Conservation (phyloP, 2,888 invertebrate genomes). For the Leptinotarsa peninsularis region DNA sequence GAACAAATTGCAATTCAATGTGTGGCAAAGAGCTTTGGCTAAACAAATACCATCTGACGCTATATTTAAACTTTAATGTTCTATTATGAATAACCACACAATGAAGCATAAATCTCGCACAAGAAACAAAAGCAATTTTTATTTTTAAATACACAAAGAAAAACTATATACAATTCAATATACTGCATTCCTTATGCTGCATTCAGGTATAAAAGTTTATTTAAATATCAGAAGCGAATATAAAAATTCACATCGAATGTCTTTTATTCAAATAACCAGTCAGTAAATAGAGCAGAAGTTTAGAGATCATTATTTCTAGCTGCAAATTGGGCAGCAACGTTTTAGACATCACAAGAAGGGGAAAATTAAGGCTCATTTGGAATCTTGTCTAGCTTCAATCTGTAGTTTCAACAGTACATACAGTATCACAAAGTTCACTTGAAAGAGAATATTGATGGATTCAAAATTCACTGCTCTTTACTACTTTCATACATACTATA, state of each 20-base stretch:
- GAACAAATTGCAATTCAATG: constrained; percentile 6
- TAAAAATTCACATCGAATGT: not conserved
- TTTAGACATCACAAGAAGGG: not conserved
- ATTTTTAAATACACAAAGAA: not conserved
- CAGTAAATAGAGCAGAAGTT: constrained; percentile 6
- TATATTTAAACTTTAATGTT: constrained; percentile 1
- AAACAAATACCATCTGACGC: constrained; percentile 1
- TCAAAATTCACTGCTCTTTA: not conserved
- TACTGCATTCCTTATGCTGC: not conserved
- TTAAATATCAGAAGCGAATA: not conserved
- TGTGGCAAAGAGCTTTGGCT: constrained; percentile 14
- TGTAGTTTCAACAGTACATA: not conserved
- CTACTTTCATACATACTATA: not conserved
- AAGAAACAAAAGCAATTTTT: constrained; percentile 2
- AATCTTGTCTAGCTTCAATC: not conserved
- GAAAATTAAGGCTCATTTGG: not conserved
- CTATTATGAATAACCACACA: constrained; percentile 12
- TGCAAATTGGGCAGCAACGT: not conserved
- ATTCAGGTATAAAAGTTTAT: constrained; percentile 14
- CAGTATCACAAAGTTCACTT: not conserved
- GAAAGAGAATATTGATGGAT: not conserved
- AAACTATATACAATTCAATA: constrained; percentile 13
- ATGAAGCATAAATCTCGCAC: not conserved
- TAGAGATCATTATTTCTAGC: constrained; percentile 18
- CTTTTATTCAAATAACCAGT: constrained; percentile 16